phyloP scores from a whole-genome alignment of 2,888 invertebrate genomes.

The Eupeodes latifasciatus region DNA sequence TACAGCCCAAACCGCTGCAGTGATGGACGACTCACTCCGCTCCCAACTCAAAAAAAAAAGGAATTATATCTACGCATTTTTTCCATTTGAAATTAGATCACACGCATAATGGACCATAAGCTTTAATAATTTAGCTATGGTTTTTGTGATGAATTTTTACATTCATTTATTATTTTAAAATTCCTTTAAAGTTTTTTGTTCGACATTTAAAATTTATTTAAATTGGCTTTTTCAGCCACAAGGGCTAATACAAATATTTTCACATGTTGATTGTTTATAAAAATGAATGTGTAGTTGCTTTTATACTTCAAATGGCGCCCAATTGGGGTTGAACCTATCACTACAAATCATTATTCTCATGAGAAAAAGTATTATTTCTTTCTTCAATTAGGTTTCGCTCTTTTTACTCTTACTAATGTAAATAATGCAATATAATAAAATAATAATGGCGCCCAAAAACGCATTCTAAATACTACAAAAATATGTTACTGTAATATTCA shows the following conservation, averaged over 20 bases:
- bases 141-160: not conserved
- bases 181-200: not conserved
- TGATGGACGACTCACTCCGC: not conserved
- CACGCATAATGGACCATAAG: constrained; percentile 35
- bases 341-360: not conserved
- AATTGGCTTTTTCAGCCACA: too few relatives aligned
- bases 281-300: too few relatives aligned
- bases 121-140: constrained; percentile 27
- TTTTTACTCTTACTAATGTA: too few relatives aligned
- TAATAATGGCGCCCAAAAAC: too few relatives aligned
- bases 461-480: too few relatives aligned
- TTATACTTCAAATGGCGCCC: not conserved
- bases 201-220: not conserved
- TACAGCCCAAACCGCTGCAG: not conserved
- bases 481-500: too few relatives aligned
- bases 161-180: not conserved
- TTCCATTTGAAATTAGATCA: constrained; percentile 20
- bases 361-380: too few relatives aligned
- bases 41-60: constrained; percentile 4
- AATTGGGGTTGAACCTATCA: not conserved
- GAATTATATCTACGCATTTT: constrained; percentile 44
- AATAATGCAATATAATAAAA: too few relatives aligned
- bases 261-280: too few relatives aligned
- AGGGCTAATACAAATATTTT: too few relatives aligned
- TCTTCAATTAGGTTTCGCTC: too few relatives aligned